These are phyloP conservation scores for Ormyrus nitidulus DNA, from an alignment of 2,888 invertebrate species.

Conservation along the genomic window DNA sequence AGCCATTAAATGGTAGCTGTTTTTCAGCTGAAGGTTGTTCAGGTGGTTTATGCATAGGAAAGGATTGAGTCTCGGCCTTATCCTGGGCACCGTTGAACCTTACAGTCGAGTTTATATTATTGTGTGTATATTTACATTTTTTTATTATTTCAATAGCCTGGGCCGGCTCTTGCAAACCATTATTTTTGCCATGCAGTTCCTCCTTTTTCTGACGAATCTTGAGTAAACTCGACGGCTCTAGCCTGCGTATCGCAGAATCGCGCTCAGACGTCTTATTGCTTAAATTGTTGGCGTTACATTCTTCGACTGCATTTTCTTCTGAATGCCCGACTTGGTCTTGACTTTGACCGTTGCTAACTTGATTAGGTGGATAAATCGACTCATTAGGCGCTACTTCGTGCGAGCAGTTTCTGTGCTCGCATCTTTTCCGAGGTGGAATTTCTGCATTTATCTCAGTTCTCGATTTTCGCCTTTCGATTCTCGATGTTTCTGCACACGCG, in stretches of 20 bases:
- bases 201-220: constrained; percentile 64
- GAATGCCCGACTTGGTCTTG: not conserved
- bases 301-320: not conserved
- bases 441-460: no score
- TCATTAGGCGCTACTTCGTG: not conserved
- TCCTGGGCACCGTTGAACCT: constrained; percentile 67
- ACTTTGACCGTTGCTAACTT: not conserved
- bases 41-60: not conserved
- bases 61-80: constrained; percentile 21
- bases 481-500: no score
- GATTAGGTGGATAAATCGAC: no score
- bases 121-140: not conserved
- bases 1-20: constrained; percentile 63
- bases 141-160: constrained; percentile 54
- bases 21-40: constrained; percentile 23
- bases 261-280: not conserved
- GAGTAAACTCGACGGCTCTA: constrained; percentile 64
- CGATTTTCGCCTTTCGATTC: no score
- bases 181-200: constrained; percentile 65
- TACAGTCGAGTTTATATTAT: not conserved
- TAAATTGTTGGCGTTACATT: not conserved
- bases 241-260: not conserved
- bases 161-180: constrained; percentile 68
- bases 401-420: not conserved
- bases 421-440: not conserved